A percentile compares a stretch with the other conserved stretches of the same genome.
These are phyloP conservation scores for Drymodes brunneopygia DNA, from an alignment of 2,113 vertebrate species.

Conservation along the genomic window DNA sequence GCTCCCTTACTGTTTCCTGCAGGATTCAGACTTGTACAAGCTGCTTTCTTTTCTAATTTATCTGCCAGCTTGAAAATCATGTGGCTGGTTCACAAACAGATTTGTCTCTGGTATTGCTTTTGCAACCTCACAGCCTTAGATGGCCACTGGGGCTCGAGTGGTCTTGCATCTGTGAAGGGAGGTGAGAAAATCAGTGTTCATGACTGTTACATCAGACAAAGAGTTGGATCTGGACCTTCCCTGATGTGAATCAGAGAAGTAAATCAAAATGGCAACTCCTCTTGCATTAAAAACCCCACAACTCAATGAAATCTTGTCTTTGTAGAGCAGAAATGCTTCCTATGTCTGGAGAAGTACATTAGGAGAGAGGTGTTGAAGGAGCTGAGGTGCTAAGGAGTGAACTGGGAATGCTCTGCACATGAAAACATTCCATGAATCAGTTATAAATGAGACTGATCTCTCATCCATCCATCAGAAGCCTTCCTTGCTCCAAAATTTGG, in stretches of 20 bases:
- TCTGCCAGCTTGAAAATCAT: background rate
- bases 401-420: background rate
- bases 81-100: background rate
- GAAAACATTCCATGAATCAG: background rate
- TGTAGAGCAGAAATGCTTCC: background rate
- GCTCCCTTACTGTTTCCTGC: background rate
- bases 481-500: background rate
- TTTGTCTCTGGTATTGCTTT: background rate
- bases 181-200: background rate
- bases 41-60: background rate
- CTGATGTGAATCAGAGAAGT: background rate
- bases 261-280: background rate
- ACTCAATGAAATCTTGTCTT: background rate
- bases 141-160: background rate
- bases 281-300: background rate
- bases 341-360: background rate
- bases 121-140: background rate
- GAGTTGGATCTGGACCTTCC: background rate
- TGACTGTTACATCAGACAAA: background rate
- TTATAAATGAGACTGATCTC: background rate
- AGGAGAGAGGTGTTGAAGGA: background rate
- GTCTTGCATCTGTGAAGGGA: background rate
- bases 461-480: background rate
- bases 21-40: background rate
- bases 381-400: background rate